Evolutionary conservation across 2,113 vertebrate genomes (phyloP), one percentile per base, ranked within the genome.

Genomic region (Sciurus niger): DNA sequence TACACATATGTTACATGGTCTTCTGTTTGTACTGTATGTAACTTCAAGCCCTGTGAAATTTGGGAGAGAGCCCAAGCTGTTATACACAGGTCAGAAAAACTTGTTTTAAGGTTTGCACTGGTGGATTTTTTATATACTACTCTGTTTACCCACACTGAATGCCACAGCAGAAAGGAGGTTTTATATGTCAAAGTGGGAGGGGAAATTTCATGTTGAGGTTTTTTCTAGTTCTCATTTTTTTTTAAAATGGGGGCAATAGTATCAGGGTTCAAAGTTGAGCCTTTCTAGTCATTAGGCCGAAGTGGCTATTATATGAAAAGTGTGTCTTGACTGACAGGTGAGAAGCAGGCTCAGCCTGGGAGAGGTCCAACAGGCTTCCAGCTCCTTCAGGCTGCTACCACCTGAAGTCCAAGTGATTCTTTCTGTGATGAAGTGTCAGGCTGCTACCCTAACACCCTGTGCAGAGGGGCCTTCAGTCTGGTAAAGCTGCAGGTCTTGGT

Each of bases 61-160:
- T 32, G n/a, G 40, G 65, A 55, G 70, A 86, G 40, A 84, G 25
- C 2, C 34, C 73, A 32, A 67, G 68, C 28, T 79, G 4, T 8
- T 32, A 32, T 13, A 55, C 30, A 46, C 43, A 1, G 32, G 16
- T 84, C 43, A 80, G 65, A 70, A 82, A 89, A 87, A 9, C 40
- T 88, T 96, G 87, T 43, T 32, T 40, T 80, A 77, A 96, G 43
- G 32, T 65, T 88, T 8, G 72, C 28, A 77, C 1, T 92, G 72
- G 34, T 84, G 43, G 24, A 51, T 68, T 95, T 90, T 93, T 74
- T 1, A 32, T 53, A 65, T 53, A 46, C 37, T 51, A 32, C 8
- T 93, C 25, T 63, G 43, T 60, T n/a, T 94, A n/a, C 28, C 14
- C 17, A 40, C 12, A 32, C 8, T 13, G 9, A 86, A 55, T n/a